Percentiles rank a stretch among this genome's conserved stretches.
phyloP scores from a whole-genome alignment of 2,797 vertebrate genomes.

The Ctenopoma kingsleyae region DNA sequence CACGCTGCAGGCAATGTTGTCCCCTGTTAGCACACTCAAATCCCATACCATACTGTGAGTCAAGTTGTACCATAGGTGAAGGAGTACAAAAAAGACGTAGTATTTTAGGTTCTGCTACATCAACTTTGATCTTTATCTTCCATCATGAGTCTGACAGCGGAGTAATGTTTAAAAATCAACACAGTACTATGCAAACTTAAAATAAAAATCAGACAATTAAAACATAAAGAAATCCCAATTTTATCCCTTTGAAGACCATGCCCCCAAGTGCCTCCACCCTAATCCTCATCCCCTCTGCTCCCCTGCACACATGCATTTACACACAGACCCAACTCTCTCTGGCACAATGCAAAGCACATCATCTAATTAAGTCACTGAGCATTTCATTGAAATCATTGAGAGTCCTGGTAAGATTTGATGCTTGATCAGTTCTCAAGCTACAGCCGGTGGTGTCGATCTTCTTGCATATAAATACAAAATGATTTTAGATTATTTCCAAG shows the following conservation, averaged over 20 bases:
- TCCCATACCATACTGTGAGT: background rate
- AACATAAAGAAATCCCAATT: conserved; percentile 32
- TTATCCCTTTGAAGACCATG: conserved; percentile 17
- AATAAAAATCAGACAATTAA: background rate
- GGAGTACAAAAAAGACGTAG: no score
- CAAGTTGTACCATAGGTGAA: background rate
- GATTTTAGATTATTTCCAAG: no score
- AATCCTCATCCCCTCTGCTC: background rate
- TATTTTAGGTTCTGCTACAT: no score
- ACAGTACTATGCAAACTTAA: background rate
- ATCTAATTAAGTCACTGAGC: conserved; percentile 75
- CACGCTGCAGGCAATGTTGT: background rate
- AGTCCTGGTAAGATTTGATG: conserved; percentile 79
- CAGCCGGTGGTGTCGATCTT: conserved; percentile 5
- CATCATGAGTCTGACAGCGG: background rate
- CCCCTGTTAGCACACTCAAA: background rate
- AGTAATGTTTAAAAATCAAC: background rate
- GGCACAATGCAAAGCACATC: conserved; percentile 52
- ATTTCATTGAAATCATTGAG: conserved; percentile 79
- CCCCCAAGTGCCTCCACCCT: background rate
- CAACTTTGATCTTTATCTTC: background rate
- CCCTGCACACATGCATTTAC: background rate
- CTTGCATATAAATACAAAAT: background rate
- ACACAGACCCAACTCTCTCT: conserved; percentile 33
- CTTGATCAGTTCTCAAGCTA: conserved; percentile 63